Evolutionary conservation across 2,797 vertebrate genomes (phyloP).

Genomic region (Acanthornis magna): DNA sequence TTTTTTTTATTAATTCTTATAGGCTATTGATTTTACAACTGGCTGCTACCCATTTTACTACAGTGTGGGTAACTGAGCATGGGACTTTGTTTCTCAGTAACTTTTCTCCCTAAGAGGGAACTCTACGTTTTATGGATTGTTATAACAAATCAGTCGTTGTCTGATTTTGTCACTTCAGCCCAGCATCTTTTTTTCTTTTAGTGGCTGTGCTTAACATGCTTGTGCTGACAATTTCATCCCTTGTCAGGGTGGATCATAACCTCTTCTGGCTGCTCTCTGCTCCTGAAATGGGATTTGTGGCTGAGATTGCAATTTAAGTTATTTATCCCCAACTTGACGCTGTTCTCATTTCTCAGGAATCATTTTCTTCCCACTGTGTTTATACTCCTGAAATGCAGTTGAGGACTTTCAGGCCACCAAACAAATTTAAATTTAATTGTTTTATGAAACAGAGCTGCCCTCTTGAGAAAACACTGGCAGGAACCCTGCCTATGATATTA

Average conservation of each 20-base stretch:
- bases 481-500: constrained; percentile 14
- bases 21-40: background rate
- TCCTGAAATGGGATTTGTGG: constrained; percentile 27
- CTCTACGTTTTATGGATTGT: background rate
- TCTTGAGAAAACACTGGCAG: constrained; percentile 11
- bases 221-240: constrained; percentile 28
- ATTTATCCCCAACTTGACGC: constrained; percentile 6
- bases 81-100: background rate
- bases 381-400: constrained; percentile 40
- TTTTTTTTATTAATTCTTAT: background rate
- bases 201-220: background rate
- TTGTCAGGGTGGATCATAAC: constrained; percentile 1
- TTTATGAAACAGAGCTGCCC: constrained; percentile 10
- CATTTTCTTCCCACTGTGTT: background rate
- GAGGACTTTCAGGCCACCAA: constrained; percentile 39
- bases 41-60: background rate
- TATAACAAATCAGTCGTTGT: background rate
- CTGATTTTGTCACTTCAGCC: background rate
- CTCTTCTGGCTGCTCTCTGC: background rate
- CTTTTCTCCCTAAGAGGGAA: background rate
- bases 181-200: background rate
- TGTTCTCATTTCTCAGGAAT: constrained; percentile 20
- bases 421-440: constrained; percentile 60
- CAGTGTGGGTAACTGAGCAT: background rate
- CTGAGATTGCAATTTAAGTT: constrained; percentile 11